Evolutionary conservation across 92 coral and sea anemone genomes (phyloP).

Genomic region (Zoanthus sociatus): DNA sequence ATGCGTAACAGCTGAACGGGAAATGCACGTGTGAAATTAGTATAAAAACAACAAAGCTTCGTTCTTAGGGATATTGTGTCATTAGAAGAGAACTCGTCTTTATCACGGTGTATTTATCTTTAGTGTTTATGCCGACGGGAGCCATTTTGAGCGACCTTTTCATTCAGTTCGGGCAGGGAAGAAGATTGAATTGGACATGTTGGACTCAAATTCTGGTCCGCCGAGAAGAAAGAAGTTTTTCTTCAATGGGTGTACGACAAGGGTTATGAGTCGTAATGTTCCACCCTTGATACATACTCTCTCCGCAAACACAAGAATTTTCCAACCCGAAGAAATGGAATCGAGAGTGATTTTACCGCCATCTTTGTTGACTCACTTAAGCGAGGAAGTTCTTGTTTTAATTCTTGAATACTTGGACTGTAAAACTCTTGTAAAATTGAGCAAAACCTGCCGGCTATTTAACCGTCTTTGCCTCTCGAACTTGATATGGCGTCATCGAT

Average conservation of each 20-base stretch:
- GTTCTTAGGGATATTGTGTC: slow-evolving; percentile 99
- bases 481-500: slow-evolving; percentile 99
- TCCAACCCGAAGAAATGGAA: slow-evolving; percentile 97
- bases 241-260: slow-evolving; percentile 61
- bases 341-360: slow-evolving; percentile 89
- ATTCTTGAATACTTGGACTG: slow-evolving; percentile 99
- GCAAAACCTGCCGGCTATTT: slow-evolving; percentile 98
- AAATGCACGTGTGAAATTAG: slow-evolving; percentile 99
- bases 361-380: slow-evolving; percentile 90
- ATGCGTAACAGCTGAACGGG: slow-evolving; percentile 94
- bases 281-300: slow-evolving; percentile 86
- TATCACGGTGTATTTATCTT: slow-evolving; percentile 93
- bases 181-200: slow-evolving; percentile 80
- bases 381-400: slow-evolving; percentile 99
- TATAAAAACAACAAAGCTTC: slow-evolving; percentile 99
- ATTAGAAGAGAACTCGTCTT: slow-evolving; percentile 90
- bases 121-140: slow-evolving; percentile 89
- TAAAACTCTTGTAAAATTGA: slow-evolving; percentile 94
- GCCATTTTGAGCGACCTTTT: slow-evolving; percentile 75
- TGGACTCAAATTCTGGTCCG: slow-evolving; percentile 89
- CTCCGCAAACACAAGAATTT: slow-evolving; percentile 90
- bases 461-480: slow-evolving; percentile 98
- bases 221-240: slow-evolving; percentile 88
- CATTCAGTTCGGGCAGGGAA: slow-evolving; percentile 65
- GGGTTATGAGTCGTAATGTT: slow-evolving; percentile 68